phyloP scores from a whole-genome alignment of 2,888 invertebrate species.

The Sialis fuliginosa region DNA sequence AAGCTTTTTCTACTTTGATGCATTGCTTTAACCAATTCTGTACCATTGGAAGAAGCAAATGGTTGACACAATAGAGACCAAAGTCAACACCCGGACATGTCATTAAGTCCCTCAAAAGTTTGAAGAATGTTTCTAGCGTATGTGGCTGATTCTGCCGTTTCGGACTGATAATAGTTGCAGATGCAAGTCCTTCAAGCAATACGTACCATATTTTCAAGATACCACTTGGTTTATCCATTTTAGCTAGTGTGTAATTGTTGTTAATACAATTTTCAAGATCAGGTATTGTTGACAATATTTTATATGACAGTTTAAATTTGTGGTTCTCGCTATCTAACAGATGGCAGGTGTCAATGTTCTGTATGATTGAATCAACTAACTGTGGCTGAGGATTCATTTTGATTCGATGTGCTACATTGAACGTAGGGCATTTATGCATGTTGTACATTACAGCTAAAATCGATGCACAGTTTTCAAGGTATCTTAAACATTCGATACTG shows the following conservation, averaged over 20 bases:
- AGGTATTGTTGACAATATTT: constrained; percentile 33
- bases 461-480: constrained; percentile 69
- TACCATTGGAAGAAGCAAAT: constrained; percentile 76
- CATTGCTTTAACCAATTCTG: constrained; percentile 78
- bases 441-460: constrained; percentile 83
- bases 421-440: constrained; percentile 88
- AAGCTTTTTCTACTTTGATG: constrained; percentile 44
- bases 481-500: constrained; percentile 64
- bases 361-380: constrained; percentile 71
- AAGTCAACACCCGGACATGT: constrained; percentile 75
- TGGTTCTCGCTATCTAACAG: constrained; percentile 49
- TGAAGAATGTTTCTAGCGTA: constrained; percentile 74
- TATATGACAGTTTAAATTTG: constrained; percentile 45
- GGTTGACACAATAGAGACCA: constrained; percentile 82
- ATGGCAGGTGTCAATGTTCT: constrained; percentile 52
- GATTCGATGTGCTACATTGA: constrained; percentile 73
- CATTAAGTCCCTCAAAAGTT: constrained; percentile 58
- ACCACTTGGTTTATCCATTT: constrained; percentile 62
- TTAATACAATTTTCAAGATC: constrained; percentile 25
- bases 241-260: constrained; percentile 35
- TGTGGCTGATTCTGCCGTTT: constrained; percentile 53
- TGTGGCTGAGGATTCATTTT: constrained; percentile 61
- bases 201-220: constrained; percentile 84
- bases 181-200: constrained; percentile 68
- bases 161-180: constrained; percentile 66